phyloP scores from a whole-genome alignment of 1,140 invertebrate species.

The Aphis gossypii region DNA sequence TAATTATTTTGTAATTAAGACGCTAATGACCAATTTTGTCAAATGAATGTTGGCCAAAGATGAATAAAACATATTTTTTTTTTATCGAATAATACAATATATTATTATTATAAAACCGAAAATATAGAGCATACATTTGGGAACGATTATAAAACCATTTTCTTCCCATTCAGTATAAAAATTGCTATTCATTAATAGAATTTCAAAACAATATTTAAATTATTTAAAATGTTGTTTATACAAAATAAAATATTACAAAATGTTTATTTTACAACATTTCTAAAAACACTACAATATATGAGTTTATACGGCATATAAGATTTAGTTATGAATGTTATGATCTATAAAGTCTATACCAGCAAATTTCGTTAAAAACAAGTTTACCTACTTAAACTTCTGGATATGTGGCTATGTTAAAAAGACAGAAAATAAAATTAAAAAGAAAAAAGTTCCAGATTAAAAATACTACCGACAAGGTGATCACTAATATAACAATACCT shows the following conservation, averaged over 20 bases:
- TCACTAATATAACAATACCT: too few relatives aligned
- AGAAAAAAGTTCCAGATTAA: not conserved
- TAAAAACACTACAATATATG: not conserved
- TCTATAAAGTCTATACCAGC: too few relatives aligned
- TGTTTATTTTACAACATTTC: not conserved
- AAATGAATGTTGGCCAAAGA: not conserved
- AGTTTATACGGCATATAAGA: too few relatives aligned
- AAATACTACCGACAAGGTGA: not conserved
- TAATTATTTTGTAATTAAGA: constrained; percentile 3
- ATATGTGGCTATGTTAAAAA: not conserved
- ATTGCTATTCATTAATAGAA: not conserved
- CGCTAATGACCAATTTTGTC: not conserved
- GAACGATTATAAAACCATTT: not conserved
- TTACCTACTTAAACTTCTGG: too few relatives aligned
- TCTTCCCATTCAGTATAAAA: not conserved
- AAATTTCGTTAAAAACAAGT: too few relatives aligned
- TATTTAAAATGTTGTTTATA: not conserved
- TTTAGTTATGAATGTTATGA: too few relatives aligned
- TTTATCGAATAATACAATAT: not conserved
- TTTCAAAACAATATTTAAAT: not conserved
- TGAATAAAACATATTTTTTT: not conserved
- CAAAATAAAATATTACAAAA: not conserved
- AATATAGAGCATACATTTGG: not conserved
- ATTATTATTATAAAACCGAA: not conserved
- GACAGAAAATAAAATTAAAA: not conserved